Base-by-base conservation (phyloP, 2,797 vertebrate species). In the Serranus cabrilla region DNA sequence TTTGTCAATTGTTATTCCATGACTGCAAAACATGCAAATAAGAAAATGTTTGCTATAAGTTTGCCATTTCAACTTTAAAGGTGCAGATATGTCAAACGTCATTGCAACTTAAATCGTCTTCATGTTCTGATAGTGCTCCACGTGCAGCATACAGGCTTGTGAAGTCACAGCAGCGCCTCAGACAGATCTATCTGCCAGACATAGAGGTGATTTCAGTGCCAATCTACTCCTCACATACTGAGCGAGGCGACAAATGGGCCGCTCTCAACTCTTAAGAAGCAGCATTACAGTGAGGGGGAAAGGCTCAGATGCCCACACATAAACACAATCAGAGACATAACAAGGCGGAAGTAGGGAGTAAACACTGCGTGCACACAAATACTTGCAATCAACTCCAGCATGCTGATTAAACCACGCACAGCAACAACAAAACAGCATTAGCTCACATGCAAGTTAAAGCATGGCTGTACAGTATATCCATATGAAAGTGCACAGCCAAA, bases 191-290 rank as follows among this genome's bases (percentile, higher is more conserved):
- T 72, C 66, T 64, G 66, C 52, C 58, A 81, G 63, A 81, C 67
- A 42, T 40, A 57, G 57, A 68, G 56, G 31, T 50, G 46, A 62
- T 66, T 76, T 74, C 37, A 47, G 42, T 56, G 68, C 64, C 73
- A 79, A 74, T 59, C 69, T 79, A 51, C 73, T 77, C 25, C 45
- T 71, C 63, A 17, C 47, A 71, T 9, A 34, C 49, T 39, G 45
- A 67, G 54, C 21, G 3, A 78, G 59, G 69, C 70, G 71, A 71
- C 60, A 73, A 76, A 79, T 34, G 59, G 40, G 50, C 63, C 71
- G 43, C 47, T 74, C 46, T 67, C 47, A 27, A 8, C 62, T 71
- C 42, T 50, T 11, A 46, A 71, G 61, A 21, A 59, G 60, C 37
- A 45, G 27, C 2, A 18, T 66, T 45, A 50, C 42, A 51, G 59